Percentiles rank a stretch among this genome's conserved stretches.
Conservation (phyloP, 2,888 invertebrate species). For the Pyrochroa serraticornis region DNA sequence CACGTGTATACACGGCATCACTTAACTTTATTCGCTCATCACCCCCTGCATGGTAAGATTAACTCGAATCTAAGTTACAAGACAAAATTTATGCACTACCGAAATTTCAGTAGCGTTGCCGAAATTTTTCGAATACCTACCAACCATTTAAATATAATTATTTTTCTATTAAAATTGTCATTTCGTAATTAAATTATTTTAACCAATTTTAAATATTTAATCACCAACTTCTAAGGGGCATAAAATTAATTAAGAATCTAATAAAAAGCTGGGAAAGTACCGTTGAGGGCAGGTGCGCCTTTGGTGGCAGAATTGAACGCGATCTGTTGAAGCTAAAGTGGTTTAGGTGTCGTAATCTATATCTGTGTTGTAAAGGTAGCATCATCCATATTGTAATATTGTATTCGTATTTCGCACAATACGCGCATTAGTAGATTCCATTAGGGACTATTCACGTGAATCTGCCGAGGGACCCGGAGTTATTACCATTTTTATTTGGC, state of each 20-base stretch:
- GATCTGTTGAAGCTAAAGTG: conserved; percentile 25
- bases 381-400: conserved; percentile 36
- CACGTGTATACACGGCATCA: conserved; percentile 42
- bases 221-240: no score
- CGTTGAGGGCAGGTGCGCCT: conserved; percentile 9
- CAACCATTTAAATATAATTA: no score
- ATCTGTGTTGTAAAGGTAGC: conserved; percentile 31
- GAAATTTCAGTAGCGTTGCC: no score
- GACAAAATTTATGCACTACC: no score
- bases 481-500: no score
- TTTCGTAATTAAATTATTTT: no score
- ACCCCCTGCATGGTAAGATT: conserved; percentile 20
- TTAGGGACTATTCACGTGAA: conserved; percentile 29
- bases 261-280: no score
- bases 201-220: no score
- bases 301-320: conserved; percentile 1
- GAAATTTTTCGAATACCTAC: no score
- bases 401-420: conserved; percentile 39
- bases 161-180: no score
- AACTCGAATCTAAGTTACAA: neutral
- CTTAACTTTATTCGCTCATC: conserved; percentile 40
- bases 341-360: conserved; percentile 34
- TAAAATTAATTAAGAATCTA: no score
- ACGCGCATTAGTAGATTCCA: conserved; percentile 41
- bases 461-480: no score